phyloP scores from a whole-genome alignment of 2,797 vertebrate genomes.

The Luscinia megarhynchos region DNA sequence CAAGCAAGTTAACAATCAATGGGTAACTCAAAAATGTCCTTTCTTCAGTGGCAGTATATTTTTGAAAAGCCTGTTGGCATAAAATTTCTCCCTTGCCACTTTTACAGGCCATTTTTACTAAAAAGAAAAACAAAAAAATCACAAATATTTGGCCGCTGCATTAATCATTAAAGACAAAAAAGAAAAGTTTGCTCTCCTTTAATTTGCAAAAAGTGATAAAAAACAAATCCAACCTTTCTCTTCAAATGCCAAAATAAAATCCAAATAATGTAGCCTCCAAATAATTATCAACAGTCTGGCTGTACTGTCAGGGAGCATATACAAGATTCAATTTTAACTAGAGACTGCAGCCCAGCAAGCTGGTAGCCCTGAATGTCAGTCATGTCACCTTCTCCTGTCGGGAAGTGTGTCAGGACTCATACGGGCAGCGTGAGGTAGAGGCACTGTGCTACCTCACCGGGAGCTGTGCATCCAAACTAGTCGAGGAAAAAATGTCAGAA shows the following conservation, averaged over 20 bases:
- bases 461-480: constrained; percentile 48
- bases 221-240: constrained; percentile 56
- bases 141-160: constrained; percentile 9
- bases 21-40: neutral
- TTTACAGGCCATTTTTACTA: neutral
- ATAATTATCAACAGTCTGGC: constrained; percentile 71
- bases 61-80: neutral
- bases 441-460: neutral
- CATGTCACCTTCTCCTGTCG: constrained; percentile 72
- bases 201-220: constrained; percentile 49
- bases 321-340: constrained; percentile 78
- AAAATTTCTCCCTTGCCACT: neutral
- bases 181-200: constrained; percentile 21
- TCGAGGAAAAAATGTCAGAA: neutral
- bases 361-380: constrained; percentile 73
- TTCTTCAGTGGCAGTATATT: neutral
- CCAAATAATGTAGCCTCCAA: constrained; percentile 63
- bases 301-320: constrained; percentile 56
- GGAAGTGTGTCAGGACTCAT: constrained; percentile 59
- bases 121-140: neutral
- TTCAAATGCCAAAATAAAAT: constrained; percentile 69
- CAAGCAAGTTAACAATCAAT: neutral
- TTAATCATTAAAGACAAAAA: neutral
- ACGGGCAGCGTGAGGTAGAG: constrained; percentile 23
- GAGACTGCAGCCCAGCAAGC: constrained; percentile 71